These are phyloP conservation scores for Ornithoptera alexandrae DNA, from an alignment of 2,888 invertebrate species.

Conservation along the genomic window DNA sequence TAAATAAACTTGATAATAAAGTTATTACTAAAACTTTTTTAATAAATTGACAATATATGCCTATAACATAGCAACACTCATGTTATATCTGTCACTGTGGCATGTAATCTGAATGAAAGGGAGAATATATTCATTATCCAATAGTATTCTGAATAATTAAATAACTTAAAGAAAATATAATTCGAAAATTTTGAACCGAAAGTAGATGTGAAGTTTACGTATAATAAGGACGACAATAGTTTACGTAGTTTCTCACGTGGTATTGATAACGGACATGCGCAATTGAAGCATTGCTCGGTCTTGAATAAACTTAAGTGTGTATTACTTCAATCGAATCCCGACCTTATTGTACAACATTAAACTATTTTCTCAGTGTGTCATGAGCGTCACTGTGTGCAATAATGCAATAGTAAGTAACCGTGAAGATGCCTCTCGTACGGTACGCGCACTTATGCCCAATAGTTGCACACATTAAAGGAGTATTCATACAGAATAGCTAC, in stretches of 20 bases:
- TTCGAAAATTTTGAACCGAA: slow-evolving; percentile 38
- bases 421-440: slow-evolving; percentile 51
- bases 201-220: slow-evolving; percentile 48
- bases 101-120: too few relatives aligned
- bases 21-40: background rate
- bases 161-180: background rate
- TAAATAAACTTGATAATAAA: background rate
- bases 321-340: slow-evolving; percentile 41
- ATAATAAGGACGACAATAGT: slow-evolving; percentile 72
- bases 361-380: slow-evolving; percentile 42
- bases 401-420: slow-evolving; percentile 51
- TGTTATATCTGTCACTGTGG: too few relatives aligned
- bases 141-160: too few relatives aligned
- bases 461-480: slow-evolving; percentile 44
- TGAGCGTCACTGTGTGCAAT: slow-evolving; percentile 56
- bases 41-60: background rate
- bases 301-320: slow-evolving; percentile 51
- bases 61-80: background rate
- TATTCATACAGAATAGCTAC: slow-evolving; percentile 45
- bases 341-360: slow-evolving; percentile 47
- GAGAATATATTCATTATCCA: too few relatives aligned
- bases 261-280: slow-evolving; percentile 73
- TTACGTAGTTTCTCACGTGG: slow-evolving; percentile 62
- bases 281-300: slow-evolving; percentile 47
- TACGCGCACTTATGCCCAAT: slow-evolving; percentile 35